These are phyloP conservation scores for Micronisus gabar DNA, from an alignment of 2,113 vertebrate species.

Conservation along the genomic window DNA sequence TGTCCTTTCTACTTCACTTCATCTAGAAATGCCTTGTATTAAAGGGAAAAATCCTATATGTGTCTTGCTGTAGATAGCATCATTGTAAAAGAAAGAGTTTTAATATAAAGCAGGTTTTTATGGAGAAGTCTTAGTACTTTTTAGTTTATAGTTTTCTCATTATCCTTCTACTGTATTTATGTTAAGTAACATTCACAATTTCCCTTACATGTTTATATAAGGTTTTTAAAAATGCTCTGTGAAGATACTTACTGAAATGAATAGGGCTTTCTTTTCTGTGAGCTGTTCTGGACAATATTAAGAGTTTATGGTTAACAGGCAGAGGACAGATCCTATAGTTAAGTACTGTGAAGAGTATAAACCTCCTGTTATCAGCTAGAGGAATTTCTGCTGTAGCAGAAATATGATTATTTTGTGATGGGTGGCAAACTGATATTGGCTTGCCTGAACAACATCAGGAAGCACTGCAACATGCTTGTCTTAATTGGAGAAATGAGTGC, in stretches of 20 bases:
- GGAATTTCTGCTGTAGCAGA: neutral
- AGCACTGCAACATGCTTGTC: neutral
- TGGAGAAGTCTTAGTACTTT: neutral
- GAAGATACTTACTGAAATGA: neutral
- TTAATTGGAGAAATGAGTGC: neutral
- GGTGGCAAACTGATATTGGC: neutral
- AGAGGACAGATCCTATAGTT: neutral
- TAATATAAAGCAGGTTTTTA: neutral
- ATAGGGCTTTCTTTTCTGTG: neutral
- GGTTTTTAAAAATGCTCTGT: neutral
- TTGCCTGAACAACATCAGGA: neutral
- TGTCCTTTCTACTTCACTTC: neutral
- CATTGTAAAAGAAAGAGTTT: neutral
- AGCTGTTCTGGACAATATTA: neutral
- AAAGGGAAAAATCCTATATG: neutral
- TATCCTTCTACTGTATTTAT: neutral
- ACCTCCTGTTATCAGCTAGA: neutral
- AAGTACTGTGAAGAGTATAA: neutral
- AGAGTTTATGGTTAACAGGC: neutral
- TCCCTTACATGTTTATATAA: neutral
- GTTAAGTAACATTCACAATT: neutral
- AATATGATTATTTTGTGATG: neutral
- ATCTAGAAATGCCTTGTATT: neutral
- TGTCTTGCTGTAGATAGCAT: neutral
- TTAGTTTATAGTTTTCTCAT: neutral